phyloP scores from a whole-genome alignment of 2,888 invertebrate genomes.

The Synergus laeviventris region DNA sequence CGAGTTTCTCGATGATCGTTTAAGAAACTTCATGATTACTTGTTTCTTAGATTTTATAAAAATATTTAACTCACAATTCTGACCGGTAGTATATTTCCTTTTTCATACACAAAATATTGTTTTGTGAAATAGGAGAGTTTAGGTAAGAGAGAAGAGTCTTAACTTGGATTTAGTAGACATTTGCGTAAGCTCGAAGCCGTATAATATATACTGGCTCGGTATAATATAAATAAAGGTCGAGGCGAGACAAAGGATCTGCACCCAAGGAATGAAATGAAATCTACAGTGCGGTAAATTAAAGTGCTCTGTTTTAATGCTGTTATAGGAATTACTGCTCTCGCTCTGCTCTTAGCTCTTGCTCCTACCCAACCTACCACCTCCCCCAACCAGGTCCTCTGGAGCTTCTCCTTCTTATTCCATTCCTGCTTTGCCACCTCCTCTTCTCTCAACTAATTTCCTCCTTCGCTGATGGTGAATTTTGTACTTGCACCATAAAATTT shows the following conservation, averaged over 20 bases:
- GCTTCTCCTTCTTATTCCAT: conserved; percentile 56
- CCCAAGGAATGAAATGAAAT: conserved; percentile 70
- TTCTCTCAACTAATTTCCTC: conserved; percentile 61
- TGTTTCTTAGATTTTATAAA: too few relatives aligned
- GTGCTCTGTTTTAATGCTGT: conserved; percentile 73
- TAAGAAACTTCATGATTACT: too few relatives aligned
- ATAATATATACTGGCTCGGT: conserved; percentile 61
- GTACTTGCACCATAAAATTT: conserved; percentile 35
- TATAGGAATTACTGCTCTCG: conserved; percentile 71
- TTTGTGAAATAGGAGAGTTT: background rate
- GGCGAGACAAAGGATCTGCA: conserved; percentile 57
- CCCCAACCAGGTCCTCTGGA: conserved; percentile 48
- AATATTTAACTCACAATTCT: too few relatives aligned
- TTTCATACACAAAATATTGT: conserved; percentile 42
- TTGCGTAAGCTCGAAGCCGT: conserved; percentile 61
- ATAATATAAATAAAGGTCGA: conserved; percentile 63
- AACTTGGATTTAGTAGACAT: conserved; percentile 63
- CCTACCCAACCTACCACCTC: conserved; percentile 52
- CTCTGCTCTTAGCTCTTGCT: conserved; percentile 63
- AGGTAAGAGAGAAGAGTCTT: conserved; percentile 54
- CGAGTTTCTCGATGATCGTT: too few relatives aligned
- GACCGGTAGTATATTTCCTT: background rate
- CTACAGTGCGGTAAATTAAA: conserved; percentile 75
- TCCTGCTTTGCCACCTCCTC: conserved; percentile 50
- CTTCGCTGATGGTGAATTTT: conserved; percentile 49